Evolutionary conservation across 2,888 invertebrate genomes (phyloP).

Genomic region (Agonopterix heracliana): DNA sequence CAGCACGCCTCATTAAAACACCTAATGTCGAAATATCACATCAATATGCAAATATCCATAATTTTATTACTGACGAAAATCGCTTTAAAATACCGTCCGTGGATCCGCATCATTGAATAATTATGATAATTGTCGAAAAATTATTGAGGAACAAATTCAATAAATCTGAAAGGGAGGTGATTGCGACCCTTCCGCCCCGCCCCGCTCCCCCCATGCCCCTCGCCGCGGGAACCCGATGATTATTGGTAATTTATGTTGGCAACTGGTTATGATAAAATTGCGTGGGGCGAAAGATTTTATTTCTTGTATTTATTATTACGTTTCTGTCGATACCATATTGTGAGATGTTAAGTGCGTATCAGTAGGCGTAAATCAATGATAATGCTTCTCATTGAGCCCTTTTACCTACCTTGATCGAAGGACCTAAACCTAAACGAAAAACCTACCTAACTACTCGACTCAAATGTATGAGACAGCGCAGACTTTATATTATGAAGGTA

Average conservation of each 20-base stretch:
- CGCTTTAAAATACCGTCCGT: constrained; percentile 22
- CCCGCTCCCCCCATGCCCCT: constrained; percentile 1
- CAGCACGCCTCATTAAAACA: constrained; percentile 6
- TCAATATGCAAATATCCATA: constrained; percentile 26
- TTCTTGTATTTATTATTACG: not conserved
- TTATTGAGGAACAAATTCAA: constrained; percentile 40
- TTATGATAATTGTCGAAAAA: constrained; percentile 59
- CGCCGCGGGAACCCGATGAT: constrained; percentile 21
- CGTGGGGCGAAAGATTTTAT: not conserved
- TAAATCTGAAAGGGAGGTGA: constrained; percentile 37
- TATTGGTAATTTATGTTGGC: constrained; percentile 44
- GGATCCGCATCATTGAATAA: constrained; percentile 62
- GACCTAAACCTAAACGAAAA: too few relatives aligned
- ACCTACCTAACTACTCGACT: too few relatives aligned
- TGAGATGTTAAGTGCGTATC: too few relatives aligned
- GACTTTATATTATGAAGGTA: too few relatives aligned
- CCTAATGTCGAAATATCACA: constrained; percentile 19
- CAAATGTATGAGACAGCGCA: too few relatives aligned
- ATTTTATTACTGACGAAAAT: constrained; percentile 18
- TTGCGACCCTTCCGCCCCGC: not conserved
- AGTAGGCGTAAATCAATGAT: too few relatives aligned
- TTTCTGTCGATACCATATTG: not conserved
- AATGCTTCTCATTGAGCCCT: too few relatives aligned
- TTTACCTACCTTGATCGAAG: too few relatives aligned
- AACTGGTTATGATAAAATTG: constrained; percentile 32